Evolutionary conservation across 1,140 invertebrate species (phyloP).

Genomic region (Drosophila dunni): DNA sequence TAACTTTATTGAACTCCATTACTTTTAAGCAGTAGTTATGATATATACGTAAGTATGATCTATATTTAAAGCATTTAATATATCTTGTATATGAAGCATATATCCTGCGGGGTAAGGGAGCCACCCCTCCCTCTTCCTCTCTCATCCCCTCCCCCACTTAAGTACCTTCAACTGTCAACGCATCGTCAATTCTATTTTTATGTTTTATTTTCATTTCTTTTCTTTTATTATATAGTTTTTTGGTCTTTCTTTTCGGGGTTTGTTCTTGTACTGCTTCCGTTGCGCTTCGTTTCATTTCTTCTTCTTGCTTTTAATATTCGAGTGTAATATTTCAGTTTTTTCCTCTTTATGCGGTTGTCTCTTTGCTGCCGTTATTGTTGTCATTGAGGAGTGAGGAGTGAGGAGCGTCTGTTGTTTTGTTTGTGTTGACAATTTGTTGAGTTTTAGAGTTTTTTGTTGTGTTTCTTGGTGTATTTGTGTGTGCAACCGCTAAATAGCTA

Average conservation of each 20-base stretch:
- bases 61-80: slow-evolving; percentile 9
- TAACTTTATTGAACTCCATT: neutral
- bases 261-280: slow-evolving; percentile 61
- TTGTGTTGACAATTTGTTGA: slow-evolving; percentile 78
- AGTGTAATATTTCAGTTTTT: slow-evolving; percentile 80
- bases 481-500: slow-evolving; percentile 79
- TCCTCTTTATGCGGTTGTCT: neutral
- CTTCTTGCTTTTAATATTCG: slow-evolving; percentile 71
- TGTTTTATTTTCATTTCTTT: slow-evolving; percentile 78
- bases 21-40: neutral
- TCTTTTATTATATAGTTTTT: slow-evolving; percentile 30
- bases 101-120: slow-evolving; percentile 41
- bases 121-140: neutral
- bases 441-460: slow-evolving; percentile 58
- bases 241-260: slow-evolving; percentile 39
- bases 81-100: slow-evolving; percentile 27
- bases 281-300: slow-evolving; percentile 53
- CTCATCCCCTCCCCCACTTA: neutral
- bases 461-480: slow-evolving; percentile 39
- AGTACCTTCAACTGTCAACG: slow-evolving; percentile 68
- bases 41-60: slow-evolving; percentile 17
- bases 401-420: slow-evolving; percentile 41
- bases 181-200: slow-evolving; percentile 81
- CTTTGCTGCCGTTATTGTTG: slow-evolving; percentile 17
- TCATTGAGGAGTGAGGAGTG: too few species aligned